Evolutionary conservation across 2,113 vertebrate species (phyloP).

Genomic region (Chloropsis hardwickii): DNA sequence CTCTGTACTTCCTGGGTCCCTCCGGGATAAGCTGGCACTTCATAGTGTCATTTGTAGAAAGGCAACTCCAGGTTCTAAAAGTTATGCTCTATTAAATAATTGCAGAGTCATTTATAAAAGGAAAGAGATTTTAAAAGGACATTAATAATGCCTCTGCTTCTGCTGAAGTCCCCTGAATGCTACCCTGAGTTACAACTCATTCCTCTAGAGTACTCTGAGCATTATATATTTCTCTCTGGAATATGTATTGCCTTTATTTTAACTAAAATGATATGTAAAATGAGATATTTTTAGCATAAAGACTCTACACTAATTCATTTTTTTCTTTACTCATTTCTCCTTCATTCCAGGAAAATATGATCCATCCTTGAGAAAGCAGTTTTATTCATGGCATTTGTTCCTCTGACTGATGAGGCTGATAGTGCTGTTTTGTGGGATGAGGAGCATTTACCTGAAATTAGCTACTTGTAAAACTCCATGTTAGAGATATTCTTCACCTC

Average conservation of each 20-base stretch:
- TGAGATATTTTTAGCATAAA: slow-evolving; percentile 23
- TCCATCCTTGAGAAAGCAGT: background rate
- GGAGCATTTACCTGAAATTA: background rate
- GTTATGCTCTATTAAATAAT: slow-evolving; percentile 5
- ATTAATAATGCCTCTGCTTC: background rate
- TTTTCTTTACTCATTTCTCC: background rate
- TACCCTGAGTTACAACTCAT: background rate
- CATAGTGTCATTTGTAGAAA: background rate
- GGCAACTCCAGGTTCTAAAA: background rate
- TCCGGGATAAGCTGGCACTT: background rate
- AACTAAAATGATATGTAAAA: background rate
- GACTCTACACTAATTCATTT: background rate
- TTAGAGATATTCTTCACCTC: background rate
- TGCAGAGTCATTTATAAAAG: background rate
- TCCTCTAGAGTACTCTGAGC: background rate
- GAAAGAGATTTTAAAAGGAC: background rate
- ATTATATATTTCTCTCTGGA: background rate
- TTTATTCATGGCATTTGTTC: background rate
- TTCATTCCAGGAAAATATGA: background rate
- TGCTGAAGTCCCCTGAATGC: background rate
- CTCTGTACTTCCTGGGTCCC: background rate
- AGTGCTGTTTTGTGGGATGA: background rate
- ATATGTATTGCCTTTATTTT: slow-evolving; percentile 19
- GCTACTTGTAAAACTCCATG: background rate
- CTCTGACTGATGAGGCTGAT: background rate